A percentile compares a stretch with the other conserved stretches of the same genome.
Conservation (phyloP, 1,140 invertebrate species). For the Conopomorpha cramerella region DNA sequence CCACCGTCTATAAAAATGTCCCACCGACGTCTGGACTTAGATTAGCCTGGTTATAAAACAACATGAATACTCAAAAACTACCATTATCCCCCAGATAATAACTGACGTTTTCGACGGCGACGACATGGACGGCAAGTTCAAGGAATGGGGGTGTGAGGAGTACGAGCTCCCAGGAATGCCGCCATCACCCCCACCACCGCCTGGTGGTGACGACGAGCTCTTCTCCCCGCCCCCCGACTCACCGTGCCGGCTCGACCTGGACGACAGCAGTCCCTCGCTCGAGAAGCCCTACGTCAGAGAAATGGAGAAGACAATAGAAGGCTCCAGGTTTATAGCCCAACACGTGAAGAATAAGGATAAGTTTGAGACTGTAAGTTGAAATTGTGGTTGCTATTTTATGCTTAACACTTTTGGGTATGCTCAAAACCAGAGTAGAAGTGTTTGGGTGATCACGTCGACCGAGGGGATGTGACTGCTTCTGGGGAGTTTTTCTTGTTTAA, state of each 20-base stretch:
- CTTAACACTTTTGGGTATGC: too few relatives aligned
- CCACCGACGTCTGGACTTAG: too few relatives aligned
- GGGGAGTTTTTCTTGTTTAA: too few relatives aligned
- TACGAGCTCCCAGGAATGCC: slow-evolving; percentile 72
- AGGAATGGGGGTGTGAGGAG: slow-evolving; percentile 71
- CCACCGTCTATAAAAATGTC: too few relatives aligned
- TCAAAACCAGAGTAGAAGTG: too few relatives aligned
- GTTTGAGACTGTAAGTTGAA: slow-evolving; percentile 91
- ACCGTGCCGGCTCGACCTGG: slow-evolving; percentile 58
- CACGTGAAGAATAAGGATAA: slow-evolving; percentile 93
- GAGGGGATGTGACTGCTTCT: too few relatives aligned
- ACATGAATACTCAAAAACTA: neutral
- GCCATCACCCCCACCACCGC: slow-evolving; percentile 67
- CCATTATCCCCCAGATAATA: slow-evolving; percentile 48
- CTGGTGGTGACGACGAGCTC: slow-evolving; percentile 78
- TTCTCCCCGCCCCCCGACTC: slow-evolving; percentile 71
- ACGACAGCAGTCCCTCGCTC: slow-evolving; percentile 77
- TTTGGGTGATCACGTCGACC: too few relatives aligned
- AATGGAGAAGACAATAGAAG: slow-evolving; percentile 87
- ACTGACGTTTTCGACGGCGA: slow-evolving; percentile 75
- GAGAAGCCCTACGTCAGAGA: slow-evolving; percentile 76
- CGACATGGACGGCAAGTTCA: slow-evolving; percentile 72
- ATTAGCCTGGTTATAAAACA: too few relatives aligned
- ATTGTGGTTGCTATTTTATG: too few relatives aligned
- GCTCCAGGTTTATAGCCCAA: slow-evolving; percentile 91